Evolutionary conservation across 2,888 invertebrate genomes (phyloP), one percentile per base, ranked within the genome.

Genomic region (Dryobota labecula): DNA sequence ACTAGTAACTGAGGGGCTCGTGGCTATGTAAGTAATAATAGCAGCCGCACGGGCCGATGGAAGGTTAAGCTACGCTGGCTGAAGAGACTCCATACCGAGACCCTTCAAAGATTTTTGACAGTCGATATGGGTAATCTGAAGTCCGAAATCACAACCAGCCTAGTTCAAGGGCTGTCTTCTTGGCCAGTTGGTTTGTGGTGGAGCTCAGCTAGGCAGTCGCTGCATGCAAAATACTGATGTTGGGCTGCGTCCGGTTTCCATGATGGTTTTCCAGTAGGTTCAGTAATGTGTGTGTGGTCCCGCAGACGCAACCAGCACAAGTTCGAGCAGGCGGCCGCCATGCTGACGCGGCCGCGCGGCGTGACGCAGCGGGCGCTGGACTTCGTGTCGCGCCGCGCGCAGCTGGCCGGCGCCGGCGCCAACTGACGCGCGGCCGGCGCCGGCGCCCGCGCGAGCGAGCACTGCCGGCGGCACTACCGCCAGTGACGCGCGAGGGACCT

Each of bases 301-400:
- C 15, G 1, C 90, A 96, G 98, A 47, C 96, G 98, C 84, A 99
- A 99, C 90, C 97, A 97, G 82, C 97, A 97, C 84, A 98, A 98
- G 94, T 97, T 98, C 86, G 96, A 96, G 74, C 91, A 90, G 73
- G 96, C 97, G 38, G 97, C 97, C 2, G 96, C 96, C 0, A 94
- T 89, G 86, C 83, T 95, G 72, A 80, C 87, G 0, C 86, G 92
- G 7, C 86, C 84, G 56, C 87, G 94, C 27, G 80, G 88, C 0
- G 11, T 92, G 1, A 67, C 87, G 0, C 93, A 92, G 73, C 89
- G 88, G 45, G 73, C 86, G 0, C 41, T 84, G n/a, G 95, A 94
- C 84, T 87, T 81, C 41, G 79, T 89, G 0, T 71, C 84, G 1
- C 87, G 84, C 24, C 87, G 85, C 63, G 90, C 93, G 43, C 87